Evolutionary conservation across 2,888 invertebrate species (phyloP), one percentile per base, ranked within the genome.

Genomic region (Eupithecia centaureata): DNA sequence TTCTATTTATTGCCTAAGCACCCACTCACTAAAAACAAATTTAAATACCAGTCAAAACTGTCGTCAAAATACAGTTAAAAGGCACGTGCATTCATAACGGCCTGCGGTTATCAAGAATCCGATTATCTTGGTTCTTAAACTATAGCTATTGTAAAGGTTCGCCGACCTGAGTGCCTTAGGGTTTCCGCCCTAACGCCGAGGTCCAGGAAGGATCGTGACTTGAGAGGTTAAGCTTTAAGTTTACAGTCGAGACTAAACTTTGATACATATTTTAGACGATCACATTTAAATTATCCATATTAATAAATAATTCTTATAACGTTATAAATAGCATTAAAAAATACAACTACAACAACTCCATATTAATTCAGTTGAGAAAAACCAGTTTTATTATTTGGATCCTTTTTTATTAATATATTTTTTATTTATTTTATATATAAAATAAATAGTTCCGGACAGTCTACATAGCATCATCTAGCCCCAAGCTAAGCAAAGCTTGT

Each of bases 181-280:
- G 72, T 59, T 63, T 69, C 67, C 66, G 70, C 65, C 66, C 64
- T 52, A 64, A 68, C 25, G 32, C 22, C 35, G 22, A 28, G 52
- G 61, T 63, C 63, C 67, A 62, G 71, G 70, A 73, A 73, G 69
- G 65, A 52, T 74, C 75, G 73, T 75, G 75, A 75, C 68, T 75
- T 42, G 63, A 61, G 63, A 56, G 56, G 28, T 27, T 28, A 56
- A 56, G n/a, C 56, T 57, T 27, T 52, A 27, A 52, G 52, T 52
- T 52, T 27, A 13, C 5, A 51, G 13, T 51, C 25, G n/a, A 13
- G 52, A 52, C 27, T 27, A 27, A 3, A 25, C n/a, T 51, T 51
- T 51, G 13, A 22, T 25, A 3, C 22, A 2, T 25, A 5, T 42
- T 18, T 8, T 51, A 25, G 13, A 25, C 1, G 18, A 22, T 25